Conservation (phyloP, 2,113 vertebrate genomes). For the Numenius arquata region DNA sequence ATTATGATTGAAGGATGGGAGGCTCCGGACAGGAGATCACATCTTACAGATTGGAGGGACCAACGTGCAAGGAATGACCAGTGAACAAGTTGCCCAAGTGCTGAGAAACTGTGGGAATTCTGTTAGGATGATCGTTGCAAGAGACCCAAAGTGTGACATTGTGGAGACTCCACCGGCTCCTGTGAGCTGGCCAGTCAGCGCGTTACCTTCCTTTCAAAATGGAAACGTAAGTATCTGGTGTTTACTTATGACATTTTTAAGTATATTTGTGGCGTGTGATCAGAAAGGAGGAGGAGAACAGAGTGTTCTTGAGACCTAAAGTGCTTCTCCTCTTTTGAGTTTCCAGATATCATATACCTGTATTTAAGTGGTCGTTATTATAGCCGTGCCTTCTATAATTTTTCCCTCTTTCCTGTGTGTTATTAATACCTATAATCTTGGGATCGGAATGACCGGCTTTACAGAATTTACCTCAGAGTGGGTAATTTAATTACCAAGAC, state of each 20-base stretch:
- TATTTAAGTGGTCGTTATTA: constrained; percentile 15
- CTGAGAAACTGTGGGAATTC: constrained; percentile 89
- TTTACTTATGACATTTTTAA: background rate
- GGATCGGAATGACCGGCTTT: background rate
- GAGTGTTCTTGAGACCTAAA: background rate
- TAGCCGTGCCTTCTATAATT: background rate
- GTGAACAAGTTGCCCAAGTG: constrained; percentile 92
- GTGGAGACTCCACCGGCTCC: constrained; percentile 73
- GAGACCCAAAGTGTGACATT: constrained; percentile 74
- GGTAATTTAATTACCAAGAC: constrained; percentile 31
- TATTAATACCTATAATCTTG: constrained; percentile 9
- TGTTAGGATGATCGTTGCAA: constrained; percentile 88
- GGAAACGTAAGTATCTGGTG: constrained; percentile 68
- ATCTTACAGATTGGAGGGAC: constrained; percentile 91
- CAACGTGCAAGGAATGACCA: constrained; percentile 87
- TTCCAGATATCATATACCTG: background rate
- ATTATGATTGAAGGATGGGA: constrained; percentile 82
- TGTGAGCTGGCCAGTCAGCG: constrained; percentile 74
- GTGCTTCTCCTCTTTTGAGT: background rate
- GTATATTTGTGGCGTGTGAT: background rate
- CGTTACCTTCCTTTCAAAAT: constrained; percentile 45
- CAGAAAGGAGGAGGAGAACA: background rate
- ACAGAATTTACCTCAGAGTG: constrained; percentile 35
- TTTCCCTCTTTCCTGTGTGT: background rate
- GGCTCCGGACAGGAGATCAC: constrained; percentile 90